Evolutionary conservation across 2,888 invertebrate species (phyloP), one percentile per base, ranked within the genome.

Genomic region (Apotomis turbidana): DNA sequence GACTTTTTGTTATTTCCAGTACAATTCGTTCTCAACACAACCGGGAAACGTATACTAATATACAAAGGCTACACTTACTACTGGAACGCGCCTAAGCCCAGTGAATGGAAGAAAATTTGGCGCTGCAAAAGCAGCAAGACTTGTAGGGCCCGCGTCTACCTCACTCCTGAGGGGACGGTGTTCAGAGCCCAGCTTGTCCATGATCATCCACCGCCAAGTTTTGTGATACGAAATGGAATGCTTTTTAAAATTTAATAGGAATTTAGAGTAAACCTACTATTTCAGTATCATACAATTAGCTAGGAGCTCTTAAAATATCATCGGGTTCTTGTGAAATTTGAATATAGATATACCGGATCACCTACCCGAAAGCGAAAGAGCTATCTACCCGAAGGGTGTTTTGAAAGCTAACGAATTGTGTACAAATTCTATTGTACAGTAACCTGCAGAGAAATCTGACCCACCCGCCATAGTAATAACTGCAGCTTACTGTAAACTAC

Each of bases 1-100:
- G 55, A 3, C 8, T 51, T 27, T 52, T 5, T 60, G 27, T 55
- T 44, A 54, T 68, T 71, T 41, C 8, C 59, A 71, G 71, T 60
- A 5, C 13, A 12, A 49, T 61, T 71, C 49, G 67, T 71, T n/a
- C 36, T 13, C 15, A 71, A 71, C 67, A 8, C 5, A 9, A 27
- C 67, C 5, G 75, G 77, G 1, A 74, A 70, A 15, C 67, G 71
- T 13, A 62, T 78, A 44, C 60, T 75, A 15, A 0, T 75, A 12
- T 51, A 73, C 8, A 57, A 75, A 12, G 70, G 74, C 6, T 77
- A 73, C 64, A 75, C 74, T 3, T 73, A 64, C 6, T 75, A 75
- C 58, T 71, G 70, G 44, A 59, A 67, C 49, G 27, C 60, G 15
- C 54, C 52, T 0, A 71, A 27, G 1, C 9, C 46, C 15, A 54